A percentile compares a stretch with the other conserved stretches of the same genome.
phyloP scores from a whole-genome alignment of 2,797 vertebrate genomes.

The Lithobates pipiens region DNA sequence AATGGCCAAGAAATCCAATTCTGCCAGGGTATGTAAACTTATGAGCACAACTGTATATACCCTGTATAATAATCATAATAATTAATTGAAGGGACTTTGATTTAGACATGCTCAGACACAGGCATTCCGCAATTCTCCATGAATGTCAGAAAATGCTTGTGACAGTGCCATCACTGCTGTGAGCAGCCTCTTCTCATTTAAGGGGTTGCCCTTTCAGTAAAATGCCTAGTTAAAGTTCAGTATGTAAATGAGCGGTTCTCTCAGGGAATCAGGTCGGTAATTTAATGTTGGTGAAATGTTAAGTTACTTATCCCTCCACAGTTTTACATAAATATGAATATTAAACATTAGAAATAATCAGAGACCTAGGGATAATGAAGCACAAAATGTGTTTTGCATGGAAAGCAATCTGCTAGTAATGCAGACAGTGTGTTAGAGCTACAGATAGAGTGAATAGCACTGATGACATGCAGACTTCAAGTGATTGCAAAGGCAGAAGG shows the following conservation, averaged over 20 bases:
- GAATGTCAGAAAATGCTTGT: neutral
- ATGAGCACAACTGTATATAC: too few species aligned
- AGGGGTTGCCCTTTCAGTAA: slow-evolving; percentile 27
- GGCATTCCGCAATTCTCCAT: too few species aligned
- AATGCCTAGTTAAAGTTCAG: slow-evolving; percentile 47
- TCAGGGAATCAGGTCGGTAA: slow-evolving; percentile 6
- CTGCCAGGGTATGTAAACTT: too few species aligned
- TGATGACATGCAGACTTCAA: too few species aligned
- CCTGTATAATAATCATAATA: too few species aligned
- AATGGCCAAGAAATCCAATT: too few species aligned
- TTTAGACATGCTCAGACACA: too few species aligned
- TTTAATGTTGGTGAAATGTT: slow-evolving; percentile 52
- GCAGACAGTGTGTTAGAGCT: too few species aligned
- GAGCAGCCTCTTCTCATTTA: neutral
- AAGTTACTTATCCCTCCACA: slow-evolving; percentile 32
- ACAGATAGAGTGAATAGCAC: too few species aligned
- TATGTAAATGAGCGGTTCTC: slow-evolving; percentile 29
- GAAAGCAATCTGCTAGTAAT: neutral
- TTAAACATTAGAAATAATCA: slow-evolving; percentile 23
- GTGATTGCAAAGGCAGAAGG: too few species aligned
- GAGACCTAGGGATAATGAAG: slow-evolving; percentile 6
- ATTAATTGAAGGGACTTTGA: too few species aligned
- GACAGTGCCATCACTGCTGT: neutral
- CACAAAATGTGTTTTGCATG: neutral
- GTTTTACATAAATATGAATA: slow-evolving; percentile 37